These are phyloP conservation scores for Miniopterus natalensis DNA, from an alignment of 2,113 vertebrate genomes.

Conservation along the genomic window DNA sequence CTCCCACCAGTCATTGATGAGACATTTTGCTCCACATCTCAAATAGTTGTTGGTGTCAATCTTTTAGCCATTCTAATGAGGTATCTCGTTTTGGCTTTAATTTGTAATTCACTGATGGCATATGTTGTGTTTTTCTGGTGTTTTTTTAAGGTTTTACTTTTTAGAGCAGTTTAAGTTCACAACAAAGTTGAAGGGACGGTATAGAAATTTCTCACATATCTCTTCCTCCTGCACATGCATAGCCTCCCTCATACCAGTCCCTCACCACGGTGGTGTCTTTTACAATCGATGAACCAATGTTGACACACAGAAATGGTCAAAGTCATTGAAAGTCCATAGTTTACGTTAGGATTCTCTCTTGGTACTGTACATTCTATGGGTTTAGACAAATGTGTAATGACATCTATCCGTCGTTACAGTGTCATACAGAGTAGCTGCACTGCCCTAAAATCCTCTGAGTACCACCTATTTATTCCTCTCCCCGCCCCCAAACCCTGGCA, in stretches of 20 bases:
- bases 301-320: neutral
- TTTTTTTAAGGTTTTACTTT: too few species aligned
- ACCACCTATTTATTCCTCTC: neutral
- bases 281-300: neutral
- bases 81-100: neutral
- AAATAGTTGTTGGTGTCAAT: neutral
- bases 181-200: too few species aligned
- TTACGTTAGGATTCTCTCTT: neutral
- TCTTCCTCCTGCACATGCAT: too few species aligned
- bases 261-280: neutral
- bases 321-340: neutral
- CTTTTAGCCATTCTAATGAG: neutral
- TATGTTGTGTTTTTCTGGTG: neutral
- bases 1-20: neutral
- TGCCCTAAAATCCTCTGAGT: neutral
- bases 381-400: neutral
- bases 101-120: neutral
- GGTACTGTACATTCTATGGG: neutral
- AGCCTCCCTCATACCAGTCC: neutral
- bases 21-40: neutral
- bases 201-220: too few species aligned
- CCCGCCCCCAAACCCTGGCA: neutral
- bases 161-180: too few species aligned
- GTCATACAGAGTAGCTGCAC: neutral
- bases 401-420: neutral